Evolutionary conservation across 2,113 vertebrate genomes (phyloP), one percentile per base, ranked within the genome.

Genomic region (Dendrocopos noguchii): DNA sequence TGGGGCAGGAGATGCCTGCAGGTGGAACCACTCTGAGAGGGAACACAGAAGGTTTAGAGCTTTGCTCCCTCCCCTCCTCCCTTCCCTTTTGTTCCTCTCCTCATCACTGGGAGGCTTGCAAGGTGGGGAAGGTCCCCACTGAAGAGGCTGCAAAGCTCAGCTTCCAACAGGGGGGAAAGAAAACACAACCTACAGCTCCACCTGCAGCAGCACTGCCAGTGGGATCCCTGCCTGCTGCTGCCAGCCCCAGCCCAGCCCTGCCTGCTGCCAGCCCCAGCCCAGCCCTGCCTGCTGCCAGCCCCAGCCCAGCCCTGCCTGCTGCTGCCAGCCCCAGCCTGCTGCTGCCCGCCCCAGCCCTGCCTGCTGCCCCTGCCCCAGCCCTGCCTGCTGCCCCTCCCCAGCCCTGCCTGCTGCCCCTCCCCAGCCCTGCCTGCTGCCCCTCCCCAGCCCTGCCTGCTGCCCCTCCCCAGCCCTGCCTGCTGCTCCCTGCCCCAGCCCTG

Each of bases 121-220:
- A 88, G 72, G 74, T 87, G 61, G 82, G 82, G 42, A 42, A 82
- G 79, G 44, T 95, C 91, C 87, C 84, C 12, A 16, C 60, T 94
- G 94, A 95, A 91, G 94, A 90, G 0, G 12, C 80, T 94, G 72
- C 95, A 96, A 95, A 84, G 52, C 31, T 68, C 7, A 85, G 50
- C 53, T 88, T 76, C 34, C 84, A 84, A 90, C 42, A 42, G 34
- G 34, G 34, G 12, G 42, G 42, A 95, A 88, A 95, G 91, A 94
- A 95, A 95, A 36, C 34, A 36, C 34, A 36, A 36, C 34, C 34
- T 9, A 36, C 34, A 36, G 34, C 75, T 86, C 65, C 57, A 9
- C 84, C 22, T 95, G 94, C 87, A 95, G 84, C 91, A 95, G 72
- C 25, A 74, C 42, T 79, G 60, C 66, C 65, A 31, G 57, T 33